Evolutionary conservation across 2,797 vertebrate genomes (phyloP), one percentile per base, ranked within the genome.

Genomic region (Setipinna tenuifilis): DNA sequence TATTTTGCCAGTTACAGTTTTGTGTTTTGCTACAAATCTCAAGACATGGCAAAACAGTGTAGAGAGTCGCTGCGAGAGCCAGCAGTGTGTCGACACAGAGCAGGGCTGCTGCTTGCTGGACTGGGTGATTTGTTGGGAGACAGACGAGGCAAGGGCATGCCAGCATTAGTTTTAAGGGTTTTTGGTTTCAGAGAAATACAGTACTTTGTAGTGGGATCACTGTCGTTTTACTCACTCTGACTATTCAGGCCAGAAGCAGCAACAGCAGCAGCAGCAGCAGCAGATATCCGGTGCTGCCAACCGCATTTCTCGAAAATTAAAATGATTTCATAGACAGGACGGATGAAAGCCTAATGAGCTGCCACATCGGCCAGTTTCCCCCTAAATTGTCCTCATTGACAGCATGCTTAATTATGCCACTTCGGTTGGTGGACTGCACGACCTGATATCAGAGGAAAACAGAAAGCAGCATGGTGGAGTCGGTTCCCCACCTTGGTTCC

Each of bases 401-500:
- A 75, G 28, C 17, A 1, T 41, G 31, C 35, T n/a, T 78, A 41
- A 78, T 78, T 44, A 41, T 44, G 17, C 35, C 35, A 19, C 35
- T 44, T 78, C 21, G 31, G 5, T 7, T 54, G 87, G 21, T 54
- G 12, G 83, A 68, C 82, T 80, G 41, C 82, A 81, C 83, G 31
- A 54, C 50, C 46, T 75, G 83, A 35, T 86, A 50, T 65, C 41
- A 83, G 44, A 65, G 83, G 31, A 85, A 41, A 83, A 46, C 61
- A 83, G 82, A 17, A 68, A 84, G 16, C 16, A 48, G 35, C 84
- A 83, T 85, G 85, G 84, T 35, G 82, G 50, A 54, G 50, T 14
- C 50, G 7, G 83, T 62, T 48, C 78, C 82, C 87, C 50, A 14
- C 83, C 28, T 75, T 35, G 83, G 85, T 86, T 86, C 84, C 62